phyloP scores from a whole-genome alignment of 2,888 invertebrate species.

The Lithophane leautieri region DNA sequence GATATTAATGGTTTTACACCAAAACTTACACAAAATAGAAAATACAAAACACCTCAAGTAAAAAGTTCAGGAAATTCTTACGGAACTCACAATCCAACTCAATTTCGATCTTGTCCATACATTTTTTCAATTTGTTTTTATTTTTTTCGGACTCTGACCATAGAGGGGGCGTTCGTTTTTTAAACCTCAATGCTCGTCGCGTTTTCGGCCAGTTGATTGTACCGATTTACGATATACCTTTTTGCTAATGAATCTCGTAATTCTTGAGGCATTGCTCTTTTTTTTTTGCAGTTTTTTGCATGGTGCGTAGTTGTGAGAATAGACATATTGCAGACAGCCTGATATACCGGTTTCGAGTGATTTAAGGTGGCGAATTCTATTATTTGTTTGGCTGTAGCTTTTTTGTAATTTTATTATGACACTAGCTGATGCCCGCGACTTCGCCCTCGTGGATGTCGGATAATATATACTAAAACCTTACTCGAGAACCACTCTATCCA shows the following conservation, averaged over 20 bases:
- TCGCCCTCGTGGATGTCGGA: too few species aligned
- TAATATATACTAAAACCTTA: too few species aligned
- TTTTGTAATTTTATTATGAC: neutral
- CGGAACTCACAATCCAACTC: conserved; percentile 50
- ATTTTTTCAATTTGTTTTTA: conserved; percentile 72
- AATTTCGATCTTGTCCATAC: conserved; percentile 47
- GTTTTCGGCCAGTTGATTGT: conserved; percentile 83
- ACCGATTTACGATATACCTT: conserved; percentile 84
- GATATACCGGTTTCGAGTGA: neutral
- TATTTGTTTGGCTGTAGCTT: neutral
- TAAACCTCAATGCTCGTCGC: conserved; percentile 79
- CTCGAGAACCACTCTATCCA: too few species aligned
- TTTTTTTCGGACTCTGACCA: conserved; percentile 72
- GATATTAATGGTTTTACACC: too few species aligned
- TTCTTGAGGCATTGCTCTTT: conserved; percentile 63
- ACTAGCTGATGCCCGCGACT: too few species aligned
- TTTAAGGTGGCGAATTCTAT: neutral
- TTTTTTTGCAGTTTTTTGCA: conserved; percentile 47
- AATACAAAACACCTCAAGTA: too few species aligned
- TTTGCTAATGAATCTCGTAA: conserved; percentile 84
- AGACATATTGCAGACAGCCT: neutral
- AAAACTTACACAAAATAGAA: neutral
- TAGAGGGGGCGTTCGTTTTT: conserved; percentile 76
- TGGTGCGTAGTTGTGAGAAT: conserved; percentile 29
- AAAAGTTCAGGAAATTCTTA: neutral